Evolutionary conservation across 2,888 invertebrate species (phyloP), one percentile per base, ranked within the genome.

Genomic region (Parnassius smintheus): DNA sequence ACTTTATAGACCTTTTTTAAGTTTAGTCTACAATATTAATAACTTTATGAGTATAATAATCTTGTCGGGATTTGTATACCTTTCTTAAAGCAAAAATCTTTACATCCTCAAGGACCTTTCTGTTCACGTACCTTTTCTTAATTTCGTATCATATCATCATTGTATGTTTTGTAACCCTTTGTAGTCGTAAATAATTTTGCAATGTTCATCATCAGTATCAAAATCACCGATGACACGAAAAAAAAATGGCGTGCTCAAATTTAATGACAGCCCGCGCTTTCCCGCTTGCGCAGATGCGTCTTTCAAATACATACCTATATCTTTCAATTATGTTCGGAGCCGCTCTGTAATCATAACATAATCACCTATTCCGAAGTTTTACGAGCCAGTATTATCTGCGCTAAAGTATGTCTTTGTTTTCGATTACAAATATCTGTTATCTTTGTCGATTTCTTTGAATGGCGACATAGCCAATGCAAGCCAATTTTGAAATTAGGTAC

Each of bases 281-380:
- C 68, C 66, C 65, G 70, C 67, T 59, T 67, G 69, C 68, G 72
- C 75, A 75, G 74, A 74, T 75, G 75, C 70, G 68, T 68, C 70
- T 70, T 73, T 76, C 75, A 71, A 72, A 69, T 70, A 35, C 35
- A 69, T 70, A 77, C 76, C 81, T 78, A 69, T 70, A 77, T 76
- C 81, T 78, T 82, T 82, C 82, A 83, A 82, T 83, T 81, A 79
- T 69, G 66, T 57, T 56, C 62, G 62, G 65, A 66, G 70, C 89
- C 89, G 91, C 82, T 78, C 85, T 83, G 81, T 87, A 86, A 91
- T 91, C 88, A 85, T 78, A 77, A 78, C 73, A 80, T 85, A 87
- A 86, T 85, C 83, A 83, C 79, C 81, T 83, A 89, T 86, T 85
- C 80, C 76, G 78, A 75, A 70, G 73, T 66, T 65, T 65, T 60